A percentile compares a stretch with the other conserved stretches of the same genome.
Conservation (phyloP, 2,888 invertebrate genomes). For the Agriopis leucophaearia region DNA sequence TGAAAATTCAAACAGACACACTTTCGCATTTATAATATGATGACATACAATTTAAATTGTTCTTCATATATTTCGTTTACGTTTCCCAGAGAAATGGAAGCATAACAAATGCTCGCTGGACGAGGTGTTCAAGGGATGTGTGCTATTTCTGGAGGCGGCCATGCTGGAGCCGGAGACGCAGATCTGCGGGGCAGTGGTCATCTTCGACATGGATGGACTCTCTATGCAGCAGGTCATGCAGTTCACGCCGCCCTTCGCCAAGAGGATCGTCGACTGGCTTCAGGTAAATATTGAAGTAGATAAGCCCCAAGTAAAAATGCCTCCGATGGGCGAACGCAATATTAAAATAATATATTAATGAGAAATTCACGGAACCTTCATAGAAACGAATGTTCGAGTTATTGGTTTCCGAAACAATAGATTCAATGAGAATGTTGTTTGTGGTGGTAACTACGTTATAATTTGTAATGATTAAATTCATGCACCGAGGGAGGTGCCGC, state of each 20-base stretch:
- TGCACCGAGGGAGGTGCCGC: no score
- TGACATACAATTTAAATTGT: no score
- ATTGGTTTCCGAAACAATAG: no score
- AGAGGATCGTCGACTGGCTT: slow-evolving; percentile 93
- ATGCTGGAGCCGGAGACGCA: slow-evolving; percentile 92
- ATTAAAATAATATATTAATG: no score
- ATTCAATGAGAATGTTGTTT: no score
- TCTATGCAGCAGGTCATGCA: slow-evolving; percentile 94
- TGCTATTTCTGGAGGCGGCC: slow-evolving; percentile 93
- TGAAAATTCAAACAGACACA: no score
- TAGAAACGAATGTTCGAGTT: no score
- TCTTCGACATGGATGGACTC: slow-evolving; percentile 95
- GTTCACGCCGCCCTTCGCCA: slow-evolving; percentile 94
- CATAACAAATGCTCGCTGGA: slow-evolving; percentile 91
- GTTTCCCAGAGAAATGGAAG: slow-evolving; percentile 92
- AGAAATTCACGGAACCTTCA: no score
- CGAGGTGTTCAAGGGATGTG: slow-evolving; percentile 94
- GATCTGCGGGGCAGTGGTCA: slow-evolving; percentile 92
- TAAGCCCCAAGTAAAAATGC: no score
- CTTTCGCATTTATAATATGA: no score
- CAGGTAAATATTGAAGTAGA: slow-evolving; percentile 84
- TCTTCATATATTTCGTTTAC: background rate
- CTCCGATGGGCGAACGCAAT: background rate
- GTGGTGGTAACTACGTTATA: no score
- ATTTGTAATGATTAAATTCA: no score